Base-by-base conservation (phyloP, 2,797 vertebrate genomes). In the Gymnocypris eckloni region DNA sequence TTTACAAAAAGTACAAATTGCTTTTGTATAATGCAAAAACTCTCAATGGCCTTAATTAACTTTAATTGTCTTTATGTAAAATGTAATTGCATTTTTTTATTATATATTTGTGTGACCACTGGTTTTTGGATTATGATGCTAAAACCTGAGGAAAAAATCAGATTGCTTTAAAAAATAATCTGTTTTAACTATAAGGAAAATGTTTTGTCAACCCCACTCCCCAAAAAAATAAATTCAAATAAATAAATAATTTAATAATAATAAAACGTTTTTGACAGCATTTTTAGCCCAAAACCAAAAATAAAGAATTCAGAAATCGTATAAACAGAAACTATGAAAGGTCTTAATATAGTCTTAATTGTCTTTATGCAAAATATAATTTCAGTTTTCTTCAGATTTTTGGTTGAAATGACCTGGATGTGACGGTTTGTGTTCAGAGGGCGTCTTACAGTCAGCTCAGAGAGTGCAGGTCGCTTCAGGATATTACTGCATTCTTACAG, bases 381-480 rank as follows among this genome's bases (percentile, higher is more conserved):
- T 33, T 75, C 15, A 33, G 2, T 12, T 37, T 54, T 54, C 50
- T 76, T 54, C 52, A 41, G 33, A 15, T 59, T 39, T 54, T 10
- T 2, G 10, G 12, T 20, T n/a, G 20, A 59, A 77, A 41, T 41
- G 20, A 25, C 33, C 75, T 77, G 52, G 20, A n/a, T 0, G 5
- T 39, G 50, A 33, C 4, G 1, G 28, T 70, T 52, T 52, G 72
- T 75, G 72, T 75, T 76, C 48, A 39, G 39, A 73, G 52, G 20
- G 33, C 20, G 3, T 39, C 37, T 77, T 39, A 89, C 91, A 92
- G 92, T 92, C 92, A 18, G 72, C 86, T 83, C 39, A 86, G 67
- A 73, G 54, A 84, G 41, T 73, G 41, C 28, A 66, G 72, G 66
- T 87, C 72, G 87, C 93, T 91, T 69, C 87, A 86, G 91, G 92